phyloP scores from a whole-genome alignment of 2,113 vertebrate species.

The Thunnus thynnus region DNA sequence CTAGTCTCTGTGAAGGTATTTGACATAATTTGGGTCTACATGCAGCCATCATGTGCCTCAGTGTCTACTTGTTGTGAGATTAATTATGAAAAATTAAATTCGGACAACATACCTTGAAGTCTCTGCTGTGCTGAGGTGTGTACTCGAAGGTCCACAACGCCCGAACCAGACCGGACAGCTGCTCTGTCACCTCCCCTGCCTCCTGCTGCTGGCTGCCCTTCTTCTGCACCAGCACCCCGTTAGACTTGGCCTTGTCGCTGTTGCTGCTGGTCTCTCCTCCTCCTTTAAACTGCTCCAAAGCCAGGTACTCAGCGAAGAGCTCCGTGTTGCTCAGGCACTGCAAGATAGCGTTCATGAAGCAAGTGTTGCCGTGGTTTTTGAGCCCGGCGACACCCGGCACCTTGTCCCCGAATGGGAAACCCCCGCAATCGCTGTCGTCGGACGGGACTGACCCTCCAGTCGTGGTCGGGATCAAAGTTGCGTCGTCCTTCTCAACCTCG shows the following conservation, averaged over 20 bases:
- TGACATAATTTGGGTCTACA: neutral
- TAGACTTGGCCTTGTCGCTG: slow-evolving; percentile 72
- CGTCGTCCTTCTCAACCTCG: slow-evolving; percentile 83
- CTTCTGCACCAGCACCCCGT: slow-evolving; percentile 77
- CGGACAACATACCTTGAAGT: slow-evolving; percentile 92
- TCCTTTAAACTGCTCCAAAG: slow-evolving; percentile 91
- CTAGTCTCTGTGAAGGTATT: neutral
- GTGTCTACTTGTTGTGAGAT: neutral
- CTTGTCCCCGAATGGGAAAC: slow-evolving; percentile 82
- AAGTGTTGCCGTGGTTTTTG: slow-evolving; percentile 99
- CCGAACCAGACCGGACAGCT: slow-evolving; percentile 94
- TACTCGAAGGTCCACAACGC: slow-evolving; percentile 99
- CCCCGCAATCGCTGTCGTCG: slow-evolving; percentile 82
- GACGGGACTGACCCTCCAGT: slow-evolving; percentile 74
- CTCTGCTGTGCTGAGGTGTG: slow-evolving; percentile 96
- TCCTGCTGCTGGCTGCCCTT: slow-evolving; percentile 69
- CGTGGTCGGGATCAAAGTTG: slow-evolving; percentile 78
- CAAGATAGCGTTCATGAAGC: slow-evolving; percentile 99
- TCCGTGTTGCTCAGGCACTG: slow-evolving; percentile 99
- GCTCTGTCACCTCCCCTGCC: slow-evolving; percentile 94
- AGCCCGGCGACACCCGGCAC: slow-evolving; percentile 94
- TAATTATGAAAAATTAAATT: too few species aligned
- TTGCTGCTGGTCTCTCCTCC: slow-evolving; percentile 49
- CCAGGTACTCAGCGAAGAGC: slow-evolving; percentile 96
- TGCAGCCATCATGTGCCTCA: neutral